Conservation (phyloP, 2,888 invertebrate genomes). For the Linyphia triangularis region DNA sequence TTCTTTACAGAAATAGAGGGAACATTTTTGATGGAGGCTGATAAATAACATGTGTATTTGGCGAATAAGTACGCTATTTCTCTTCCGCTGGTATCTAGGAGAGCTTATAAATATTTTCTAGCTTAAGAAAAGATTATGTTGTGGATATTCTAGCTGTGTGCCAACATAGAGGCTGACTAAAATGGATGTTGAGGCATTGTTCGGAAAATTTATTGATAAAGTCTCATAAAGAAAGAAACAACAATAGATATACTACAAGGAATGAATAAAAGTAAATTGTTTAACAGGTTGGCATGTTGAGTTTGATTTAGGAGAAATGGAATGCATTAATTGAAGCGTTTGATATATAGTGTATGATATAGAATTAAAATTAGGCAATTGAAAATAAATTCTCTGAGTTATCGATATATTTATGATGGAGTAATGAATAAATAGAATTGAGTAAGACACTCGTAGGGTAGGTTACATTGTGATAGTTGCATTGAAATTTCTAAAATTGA, state of each 20-base stretch:
- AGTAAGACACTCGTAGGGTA: no score
- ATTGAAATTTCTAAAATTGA: no score
- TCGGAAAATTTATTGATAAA: slow-evolving; percentile 25
- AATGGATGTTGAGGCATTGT: slow-evolving; percentile 5
- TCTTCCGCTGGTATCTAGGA: not conserved
- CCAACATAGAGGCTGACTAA: slow-evolving; percentile 9
- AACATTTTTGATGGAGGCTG: not conserved
- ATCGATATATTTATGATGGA: no score
- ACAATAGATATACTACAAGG: not conserved
- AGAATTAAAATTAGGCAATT: no score
- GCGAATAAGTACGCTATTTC: slow-evolving; percentile 6
- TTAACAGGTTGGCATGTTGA: not conserved
- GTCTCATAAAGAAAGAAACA: not conserved
- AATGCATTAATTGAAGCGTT: not conserved
- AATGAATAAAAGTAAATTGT: not conserved
- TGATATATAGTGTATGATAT: not conserved
- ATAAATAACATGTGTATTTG: slow-evolving; percentile 2
- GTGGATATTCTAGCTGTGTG: slow-evolving; percentile 17
- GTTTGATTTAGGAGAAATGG: not conserved
- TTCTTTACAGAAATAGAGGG: not conserved
- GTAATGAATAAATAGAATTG: no score
- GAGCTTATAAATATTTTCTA: slow-evolving; percentile 19
- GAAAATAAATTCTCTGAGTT: no score
- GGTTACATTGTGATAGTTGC: no score
- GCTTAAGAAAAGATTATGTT: slow-evolving; percentile 21